Percentiles rank a stretch among this genome's conserved stretches.
Evolutionary conservation across 1,140 invertebrate species (phyloP).

Genomic region (Mya arenaria): DNA sequence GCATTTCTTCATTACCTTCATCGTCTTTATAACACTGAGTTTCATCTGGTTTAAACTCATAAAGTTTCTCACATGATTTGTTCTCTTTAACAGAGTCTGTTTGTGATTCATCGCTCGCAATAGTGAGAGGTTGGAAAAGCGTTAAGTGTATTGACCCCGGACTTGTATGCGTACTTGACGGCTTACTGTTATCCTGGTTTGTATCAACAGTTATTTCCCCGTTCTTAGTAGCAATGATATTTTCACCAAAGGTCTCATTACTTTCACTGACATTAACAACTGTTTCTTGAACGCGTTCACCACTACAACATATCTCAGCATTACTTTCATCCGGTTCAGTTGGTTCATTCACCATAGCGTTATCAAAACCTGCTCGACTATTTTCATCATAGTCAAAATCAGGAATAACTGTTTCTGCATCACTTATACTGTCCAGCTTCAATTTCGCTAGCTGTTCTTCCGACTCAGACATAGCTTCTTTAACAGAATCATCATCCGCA

Average conservation of each 20-base stretch:
- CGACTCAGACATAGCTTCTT: conserved; percentile 49
- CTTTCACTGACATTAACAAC: not conserved
- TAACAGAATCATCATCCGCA: conserved; percentile 25
- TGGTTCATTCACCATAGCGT: not conserved
- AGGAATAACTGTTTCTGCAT: not conserved
- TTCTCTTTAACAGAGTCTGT: no score
- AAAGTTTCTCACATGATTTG: not conserved
- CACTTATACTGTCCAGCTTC: conserved; percentile 17
- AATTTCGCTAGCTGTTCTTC: conserved; percentile 49
- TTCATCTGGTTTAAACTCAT: not conserved
- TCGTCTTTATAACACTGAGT: no score
- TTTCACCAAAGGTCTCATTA: not conserved
- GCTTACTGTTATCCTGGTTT: not conserved
- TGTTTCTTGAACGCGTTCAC: not conserved
- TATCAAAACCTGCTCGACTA: not conserved
- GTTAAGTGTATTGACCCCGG: conserved; percentile 32
- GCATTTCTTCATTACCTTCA: not conserved
- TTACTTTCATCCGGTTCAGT: not conserved
- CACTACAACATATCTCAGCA: not conserved
- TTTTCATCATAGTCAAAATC: conserved; percentile 14
- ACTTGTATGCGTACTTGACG: not conserved
- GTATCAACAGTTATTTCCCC: not conserved
- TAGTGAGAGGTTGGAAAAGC: conserved; percentile 45
- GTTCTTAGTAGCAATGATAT: not conserved
- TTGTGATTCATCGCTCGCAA: not conserved